Conservation (phyloP, 2,797 vertebrate species). For the Mionectes olivaceus region DNA sequence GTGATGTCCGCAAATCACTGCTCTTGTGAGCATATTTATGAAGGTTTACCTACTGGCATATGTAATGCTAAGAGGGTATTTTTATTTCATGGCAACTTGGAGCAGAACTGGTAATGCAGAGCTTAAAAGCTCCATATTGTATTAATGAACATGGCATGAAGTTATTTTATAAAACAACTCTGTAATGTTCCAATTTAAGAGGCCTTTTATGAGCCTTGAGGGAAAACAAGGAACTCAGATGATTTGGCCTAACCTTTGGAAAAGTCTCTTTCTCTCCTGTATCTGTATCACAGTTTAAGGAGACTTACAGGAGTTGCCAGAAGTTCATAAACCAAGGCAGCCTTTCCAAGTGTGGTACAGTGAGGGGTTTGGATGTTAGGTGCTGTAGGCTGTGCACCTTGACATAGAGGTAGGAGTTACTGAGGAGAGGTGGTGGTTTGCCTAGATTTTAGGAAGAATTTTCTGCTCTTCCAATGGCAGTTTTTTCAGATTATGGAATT, state of each 20-base stretch:
- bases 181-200: not conserved
- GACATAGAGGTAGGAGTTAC: not conserved
- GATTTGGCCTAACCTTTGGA: not conserved
- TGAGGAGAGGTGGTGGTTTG: not conserved
- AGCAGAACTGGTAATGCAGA: not conserved
- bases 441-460: not conserved
- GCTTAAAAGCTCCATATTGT: not conserved
- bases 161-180: slow-evolving; percentile 3
- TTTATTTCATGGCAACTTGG: not conserved
- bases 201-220: not conserved
- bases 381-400: not conserved
- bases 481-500: not conserved
- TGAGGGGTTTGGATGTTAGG: not conserved
- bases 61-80: not conserved
- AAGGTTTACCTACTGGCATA: not conserved
- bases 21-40: not conserved
- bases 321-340: not conserved
- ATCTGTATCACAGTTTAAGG: not conserved
- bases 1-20: not conserved
- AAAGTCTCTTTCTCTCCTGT: not conserved
- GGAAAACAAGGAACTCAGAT: not conserved
- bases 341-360: not conserved
- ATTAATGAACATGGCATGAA: not conserved
- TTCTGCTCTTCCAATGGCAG: not conserved
- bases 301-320: not conserved